Evolutionary conservation across 2,888 invertebrate genomes (phyloP).

Genomic region (Rhagonycha lutea): DNA sequence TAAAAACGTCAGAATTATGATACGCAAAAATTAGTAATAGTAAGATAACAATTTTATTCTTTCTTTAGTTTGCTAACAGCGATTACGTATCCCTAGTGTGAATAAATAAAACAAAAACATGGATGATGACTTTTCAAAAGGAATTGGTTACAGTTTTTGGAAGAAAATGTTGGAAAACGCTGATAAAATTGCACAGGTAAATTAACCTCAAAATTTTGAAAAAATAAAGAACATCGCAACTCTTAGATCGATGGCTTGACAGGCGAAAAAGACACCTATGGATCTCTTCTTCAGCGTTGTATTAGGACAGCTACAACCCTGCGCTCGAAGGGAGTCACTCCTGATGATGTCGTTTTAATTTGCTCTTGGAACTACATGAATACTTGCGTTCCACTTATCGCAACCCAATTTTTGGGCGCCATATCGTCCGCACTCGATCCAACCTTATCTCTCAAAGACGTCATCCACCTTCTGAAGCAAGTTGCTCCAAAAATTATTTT

Average conservation of each 20-base stretch:
- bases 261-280: neutral
- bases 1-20: neutral
- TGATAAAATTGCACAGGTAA: neutral
- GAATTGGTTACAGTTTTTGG: neutral
- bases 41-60: neutral
- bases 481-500: conserved; percentile 23
- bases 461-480: conserved; percentile 35
- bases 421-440: conserved; percentile 43
- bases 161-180: neutral
- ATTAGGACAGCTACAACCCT: neutral
- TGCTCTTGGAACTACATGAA: conserved; percentile 57
- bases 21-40: neutral
- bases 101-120: neutral
- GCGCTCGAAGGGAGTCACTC: conserved; percentile 45
- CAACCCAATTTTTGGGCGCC: conserved; percentile 55
- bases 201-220: neutral
- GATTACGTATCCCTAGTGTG: neutral
- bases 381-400: conserved; percentile 55
- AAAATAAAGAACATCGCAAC: neutral
- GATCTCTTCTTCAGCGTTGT: neutral
- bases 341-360: conserved; percentile 55
- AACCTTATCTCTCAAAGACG: conserved; percentile 35
- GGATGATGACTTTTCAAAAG: neutral
- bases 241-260: neutral
- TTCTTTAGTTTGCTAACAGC: neutral